These are phyloP conservation scores for Drosophila quasianomalipes DNA, from an alignment of 2,888 invertebrate species.

Conservation along the genomic window DNA sequence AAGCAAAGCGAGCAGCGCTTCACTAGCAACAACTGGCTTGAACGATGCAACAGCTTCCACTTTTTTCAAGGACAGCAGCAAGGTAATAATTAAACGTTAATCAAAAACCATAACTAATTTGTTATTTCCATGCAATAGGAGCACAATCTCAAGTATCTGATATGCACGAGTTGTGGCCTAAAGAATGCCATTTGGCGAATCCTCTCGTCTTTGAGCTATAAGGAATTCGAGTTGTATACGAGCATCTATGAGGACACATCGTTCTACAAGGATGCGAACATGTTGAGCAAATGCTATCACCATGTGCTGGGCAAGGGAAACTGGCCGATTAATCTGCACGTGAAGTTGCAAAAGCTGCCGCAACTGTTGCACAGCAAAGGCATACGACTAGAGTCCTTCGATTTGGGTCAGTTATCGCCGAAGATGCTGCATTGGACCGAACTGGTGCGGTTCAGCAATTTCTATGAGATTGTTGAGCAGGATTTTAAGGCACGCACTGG, in stretches of 20 bases:
- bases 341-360: conserved; percentile 36
- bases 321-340: conserved; percentile 58
- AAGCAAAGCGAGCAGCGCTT: background rate
- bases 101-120: background rate
- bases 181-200: conserved; percentile 53
- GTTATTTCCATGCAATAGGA: conserved; percentile 28
- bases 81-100: conserved; percentile 31
- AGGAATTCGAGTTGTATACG: conserved; percentile 55
- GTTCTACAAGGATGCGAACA: conserved; percentile 24
- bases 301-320: conserved; percentile 49
- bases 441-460: conserved; percentile 37
- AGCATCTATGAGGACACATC: conserved; percentile 31
- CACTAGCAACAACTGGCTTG: background rate
- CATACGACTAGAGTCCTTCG: conserved; percentile 28
- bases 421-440: conserved; percentile 63
- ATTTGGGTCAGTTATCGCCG: conserved; percentile 55
- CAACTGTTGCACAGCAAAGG: conserved; percentile 52
- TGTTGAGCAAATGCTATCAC: conserved; percentile 25
- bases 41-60: background rate
- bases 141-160: conserved; percentile 51
- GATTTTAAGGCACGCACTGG: conserved; percentile 29
- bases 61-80: conserved; percentile 28
- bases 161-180: conserved; percentile 47
- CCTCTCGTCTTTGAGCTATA: conserved; percentile 32
- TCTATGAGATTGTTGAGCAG: conserved; percentile 45